Evolutionary conservation across 2,888 invertebrate genomes (phyloP).

Genomic region (Thereva unica): DNA sequence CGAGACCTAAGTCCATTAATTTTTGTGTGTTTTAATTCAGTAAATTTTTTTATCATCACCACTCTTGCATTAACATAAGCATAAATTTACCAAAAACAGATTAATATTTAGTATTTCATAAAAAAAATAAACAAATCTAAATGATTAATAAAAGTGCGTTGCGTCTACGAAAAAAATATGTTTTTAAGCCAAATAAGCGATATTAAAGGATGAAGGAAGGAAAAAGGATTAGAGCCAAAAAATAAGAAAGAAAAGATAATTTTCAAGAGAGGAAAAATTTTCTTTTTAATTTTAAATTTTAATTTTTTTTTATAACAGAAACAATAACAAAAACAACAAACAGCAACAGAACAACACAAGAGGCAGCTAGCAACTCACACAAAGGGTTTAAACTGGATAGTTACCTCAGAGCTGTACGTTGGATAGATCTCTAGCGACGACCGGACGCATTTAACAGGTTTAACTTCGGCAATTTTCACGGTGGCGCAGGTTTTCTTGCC

Average conservation of each 20-base stretch:
- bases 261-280: slow-evolving; percentile 15
- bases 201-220: neutral
- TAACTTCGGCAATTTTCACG: slow-evolving; percentile 51
- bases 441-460: slow-evolving; percentile 53
- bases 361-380: slow-evolving; percentile 4
- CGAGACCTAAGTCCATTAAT: no score
- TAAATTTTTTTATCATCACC: no score
- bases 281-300: no score
- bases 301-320: slow-evolving; percentile 25
- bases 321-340: slow-evolving; percentile 13
- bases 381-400: slow-evolving; percentile 50
- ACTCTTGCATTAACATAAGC: no score
- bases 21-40: no score
- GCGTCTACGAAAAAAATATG: no score
- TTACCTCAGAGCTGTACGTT: slow-evolving; percentile 58
- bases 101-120: no score
- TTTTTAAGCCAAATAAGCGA: neutral
- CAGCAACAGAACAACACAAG: neutral
- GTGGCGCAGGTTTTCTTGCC: slow-evolving; percentile 43
- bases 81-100: no score
- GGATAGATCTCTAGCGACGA: slow-evolving; percentile 56
- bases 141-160: neutral
- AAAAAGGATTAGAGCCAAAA: slow-evolving; percentile 13
- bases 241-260: slow-evolving; percentile 22
- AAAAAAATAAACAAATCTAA: no score